These are phyloP conservation scores for Lepeophtheirus salmonis DNA, from an alignment of 1,140 invertebrate species.

Conservation along the genomic window DNA sequence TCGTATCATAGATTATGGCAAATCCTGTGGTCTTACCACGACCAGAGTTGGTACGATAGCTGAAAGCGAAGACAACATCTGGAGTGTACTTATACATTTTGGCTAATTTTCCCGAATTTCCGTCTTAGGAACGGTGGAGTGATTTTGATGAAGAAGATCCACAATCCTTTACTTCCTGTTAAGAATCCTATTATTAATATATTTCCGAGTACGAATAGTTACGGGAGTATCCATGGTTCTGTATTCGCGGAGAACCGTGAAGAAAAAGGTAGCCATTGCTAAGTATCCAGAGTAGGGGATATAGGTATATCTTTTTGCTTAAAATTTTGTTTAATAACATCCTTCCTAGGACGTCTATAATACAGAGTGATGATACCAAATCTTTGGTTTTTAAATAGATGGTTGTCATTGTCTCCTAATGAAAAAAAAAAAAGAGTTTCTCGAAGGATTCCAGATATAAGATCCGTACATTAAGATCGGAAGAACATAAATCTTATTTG, in stretches of 20 bases:
- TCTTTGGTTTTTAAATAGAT: too few species aligned
- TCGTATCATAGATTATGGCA: conserved; percentile 86
- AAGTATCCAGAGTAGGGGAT: too few species aligned
- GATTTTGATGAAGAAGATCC: conserved; percentile 89
- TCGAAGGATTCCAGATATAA: too few species aligned
- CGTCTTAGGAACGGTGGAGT: conserved; percentile 83
- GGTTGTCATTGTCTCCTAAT: too few species aligned
- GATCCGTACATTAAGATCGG: too few species aligned
- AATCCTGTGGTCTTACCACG: conserved; percentile 96
- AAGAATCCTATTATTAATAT: conserved; percentile 95
- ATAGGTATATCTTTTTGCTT: too few species aligned
- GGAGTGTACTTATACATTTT: conserved; percentile 97
- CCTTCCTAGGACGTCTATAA: too few species aligned
- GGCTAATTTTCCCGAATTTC: conserved; percentile 91
- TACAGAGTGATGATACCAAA: too few species aligned
- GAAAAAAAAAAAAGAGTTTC: too few species aligned
- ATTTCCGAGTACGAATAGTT: conserved; percentile 91
- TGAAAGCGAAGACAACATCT: conserved; percentile 92
- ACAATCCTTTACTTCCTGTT: conserved; percentile 96
- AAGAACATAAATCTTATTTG: too few species aligned
- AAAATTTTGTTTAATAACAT: too few species aligned
- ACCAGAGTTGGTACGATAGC: conserved; percentile 90
- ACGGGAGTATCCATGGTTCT: conserved; percentile 38
- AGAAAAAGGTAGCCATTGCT: conserved; percentile 13
- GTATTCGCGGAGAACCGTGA: conserved; percentile 29